Base-by-base conservation (phyloP, 2,888 invertebrate species). In the Mimas tiliae region DNA sequence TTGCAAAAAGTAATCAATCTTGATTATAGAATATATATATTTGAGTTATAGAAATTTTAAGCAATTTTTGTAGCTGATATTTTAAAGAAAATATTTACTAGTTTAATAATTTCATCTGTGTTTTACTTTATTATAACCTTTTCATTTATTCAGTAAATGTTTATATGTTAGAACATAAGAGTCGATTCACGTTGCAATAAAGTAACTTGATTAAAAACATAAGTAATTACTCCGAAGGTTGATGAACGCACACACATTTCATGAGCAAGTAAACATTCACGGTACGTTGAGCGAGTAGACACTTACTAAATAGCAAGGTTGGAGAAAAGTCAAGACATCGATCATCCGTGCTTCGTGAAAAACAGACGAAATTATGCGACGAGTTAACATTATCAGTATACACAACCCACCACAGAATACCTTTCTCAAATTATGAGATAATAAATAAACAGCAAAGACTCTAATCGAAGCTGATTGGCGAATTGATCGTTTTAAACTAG, bases 321-420 rank as follows among this genome's bases (percentile, higher is more conserved):
- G 27, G 63, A 53, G 38, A 68, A 65, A 58, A 58, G 58, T 58
- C 58, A 21, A 58, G 58, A 42, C 19, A 58, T 58, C 58, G 42
- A 58, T 42, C 42, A 58, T 42, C 7, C 58, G 42, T 19, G 58
- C 55, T 16, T 58, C 19, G 58, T 19, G 19, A 58, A 9, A 21
- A 33, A 52, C 27, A 19, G 55, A 58, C 58, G 58, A 58, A 58
- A 58, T 38, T 11, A 58, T 42, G 12, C 11, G 12, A 8, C 1
- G 16, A 12, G 6, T 58, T 42, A 7, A 12, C 58, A 12, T 42
- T 19, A n/a, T 1, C 19, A 19, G 19, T 7, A 42, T 19, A 9
- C 9, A 3, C 19, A 50, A 16, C 8, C 8, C 1, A 45, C 45
- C 1, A 45, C 11, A 14, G 6, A 42, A 42, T 42, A 42, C 1